Conservation (phyloP, 2,888 invertebrate species). For the Tortricodes alternella region DNA sequence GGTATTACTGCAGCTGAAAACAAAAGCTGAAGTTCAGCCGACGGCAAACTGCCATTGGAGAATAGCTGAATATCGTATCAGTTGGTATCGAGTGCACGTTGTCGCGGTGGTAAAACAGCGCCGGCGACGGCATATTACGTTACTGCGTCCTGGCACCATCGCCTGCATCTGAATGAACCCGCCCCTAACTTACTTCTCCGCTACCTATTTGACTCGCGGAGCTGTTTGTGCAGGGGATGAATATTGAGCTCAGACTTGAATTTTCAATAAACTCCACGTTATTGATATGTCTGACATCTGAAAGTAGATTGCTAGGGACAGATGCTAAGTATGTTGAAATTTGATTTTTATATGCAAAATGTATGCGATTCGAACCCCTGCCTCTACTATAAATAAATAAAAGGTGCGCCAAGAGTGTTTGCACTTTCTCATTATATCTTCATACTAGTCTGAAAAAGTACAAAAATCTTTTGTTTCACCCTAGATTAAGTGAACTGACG, state of each 20-base stretch:
- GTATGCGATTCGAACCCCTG: background rate
- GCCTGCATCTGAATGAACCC: conserved; percentile 43
- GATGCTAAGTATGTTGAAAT: conserved; percentile 24
- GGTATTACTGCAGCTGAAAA: background rate
- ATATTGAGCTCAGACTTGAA: conserved; percentile 31
- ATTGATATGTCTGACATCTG: conserved; percentile 28
- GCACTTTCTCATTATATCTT: no score
- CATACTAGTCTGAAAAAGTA: no score
- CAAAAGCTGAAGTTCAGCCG: background rate
- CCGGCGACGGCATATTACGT: conserved; percentile 43
- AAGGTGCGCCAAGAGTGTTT: no score
- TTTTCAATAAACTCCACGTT: conserved; percentile 29
- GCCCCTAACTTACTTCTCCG: conserved; percentile 19
- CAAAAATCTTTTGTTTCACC: no score
- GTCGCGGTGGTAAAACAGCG: conserved; percentile 45
- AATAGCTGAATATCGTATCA: conserved; percentile 42
- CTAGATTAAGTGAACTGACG: no score
- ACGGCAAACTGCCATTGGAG: conserved; percentile 27
- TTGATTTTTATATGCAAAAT: conserved; percentile 20
- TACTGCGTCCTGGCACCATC: conserved; percentile 33
- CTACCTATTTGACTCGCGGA: conserved; percentile 20
- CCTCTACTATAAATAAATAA: no score
- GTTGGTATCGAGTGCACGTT: conserved; percentile 38
- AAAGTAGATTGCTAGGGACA: conserved; percentile 12
- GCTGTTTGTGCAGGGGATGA: conserved; percentile 32